Evolutionary conservation across 2,888 invertebrate species (phyloP), one percentile per base, ranked within the genome.

Genomic region (Chydorus sphaericus): DNA sequence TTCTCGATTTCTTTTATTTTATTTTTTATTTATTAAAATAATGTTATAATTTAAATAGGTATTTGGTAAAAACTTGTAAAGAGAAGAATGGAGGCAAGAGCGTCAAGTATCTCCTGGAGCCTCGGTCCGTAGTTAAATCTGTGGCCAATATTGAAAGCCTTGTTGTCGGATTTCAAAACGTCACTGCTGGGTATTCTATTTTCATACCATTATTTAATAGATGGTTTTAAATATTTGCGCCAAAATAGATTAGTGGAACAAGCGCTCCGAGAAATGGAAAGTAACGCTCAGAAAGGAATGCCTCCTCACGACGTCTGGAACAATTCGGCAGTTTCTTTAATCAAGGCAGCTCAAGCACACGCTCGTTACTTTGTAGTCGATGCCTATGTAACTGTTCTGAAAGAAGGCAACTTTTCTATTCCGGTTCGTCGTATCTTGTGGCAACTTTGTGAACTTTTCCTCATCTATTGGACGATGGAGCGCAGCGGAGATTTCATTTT

Each of bases 221-320:
- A n/a, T n/a, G n/a, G n/a, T n/a, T n/a, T n/a, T n/a, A n/a, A n/a
- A n/a, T n/a, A n/a, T n/a, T n/a, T n/a, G n/a, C n/a, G n/a, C n/a
- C n/a, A n/a, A n/a, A n/a, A n/a, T 68, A 87, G 86, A 58, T 85
- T 86, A 75, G 78, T 86, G 60, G 77, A 78, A 23, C 67, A 78
- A 39, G 83, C 85, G 36, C 80, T 81, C 59, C 75, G 79, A 1
- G 81, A 83, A 62, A 78, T 90, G 62, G 82, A 85, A 61, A 75
- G 76, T 54, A 74, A 82, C 30, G 49, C 61, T 53, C 63, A 63
- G 55, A 72, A 70, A 54, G 89, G 90, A 4, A 63, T 77, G 63
- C 68, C 77, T 0, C 77, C 78, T 30, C 88, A 90, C 65, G 83
- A 86, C 65, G 90, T 92, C 1, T 90, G 91, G 81, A 93, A 94